Percentiles rank a stretch among this genome's conserved stretches.
Evolutionary conservation across 2,888 invertebrate genomes (phyloP).

Genomic region (Melanostoma mellinum): DNA sequence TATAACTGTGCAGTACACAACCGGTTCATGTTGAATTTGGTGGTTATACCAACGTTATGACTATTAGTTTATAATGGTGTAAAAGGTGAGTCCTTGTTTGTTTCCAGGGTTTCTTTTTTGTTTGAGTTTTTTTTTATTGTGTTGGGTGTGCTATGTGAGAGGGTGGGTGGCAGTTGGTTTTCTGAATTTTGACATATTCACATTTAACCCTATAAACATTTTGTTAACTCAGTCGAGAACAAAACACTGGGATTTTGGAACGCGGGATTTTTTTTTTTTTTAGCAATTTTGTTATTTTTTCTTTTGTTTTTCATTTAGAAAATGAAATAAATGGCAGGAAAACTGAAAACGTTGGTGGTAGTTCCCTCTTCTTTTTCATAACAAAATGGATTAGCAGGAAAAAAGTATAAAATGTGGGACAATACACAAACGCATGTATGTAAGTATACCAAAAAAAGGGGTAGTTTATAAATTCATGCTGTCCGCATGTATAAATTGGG

Average conservation of each 20-base stretch:
- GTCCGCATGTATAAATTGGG: conserved; percentile 41
- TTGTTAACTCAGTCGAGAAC: conserved; percentile 47
- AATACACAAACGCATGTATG: conserved; percentile 24
- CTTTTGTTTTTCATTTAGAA: conserved; percentile 11
- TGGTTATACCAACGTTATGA: conserved; percentile 70
- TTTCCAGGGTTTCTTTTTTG: conserved; percentile 22
- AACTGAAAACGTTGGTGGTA: conserved; percentile 21
- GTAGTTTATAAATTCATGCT: conserved; percentile 51
- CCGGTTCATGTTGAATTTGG: conserved; percentile 56
- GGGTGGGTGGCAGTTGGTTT: conserved; percentile 37
- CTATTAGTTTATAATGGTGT: conserved; percentile 66
- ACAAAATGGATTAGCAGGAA: conserved; percentile 12
- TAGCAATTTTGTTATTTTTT: conserved; percentile 7
- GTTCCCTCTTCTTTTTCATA: background rate
- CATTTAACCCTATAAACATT: conserved; percentile 62
- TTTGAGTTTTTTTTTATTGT: conserved; percentile 30
- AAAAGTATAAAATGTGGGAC: conserved; percentile 28
- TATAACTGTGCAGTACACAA: conserved; percentile 31
- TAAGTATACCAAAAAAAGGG: conserved; percentile 4
- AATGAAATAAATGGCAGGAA: conserved; percentile 26
- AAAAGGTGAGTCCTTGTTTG: conserved; percentile 42
- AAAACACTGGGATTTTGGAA: conserved; percentile 27
- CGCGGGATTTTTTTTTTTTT: conserved; percentile 5
- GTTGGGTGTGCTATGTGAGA: background rate
- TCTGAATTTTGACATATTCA: conserved; percentile 66